These are phyloP conservation scores for Furcifer pardalis DNA, from an alignment of 2,797 vertebrate species.

Conservation along the genomic window DNA sequence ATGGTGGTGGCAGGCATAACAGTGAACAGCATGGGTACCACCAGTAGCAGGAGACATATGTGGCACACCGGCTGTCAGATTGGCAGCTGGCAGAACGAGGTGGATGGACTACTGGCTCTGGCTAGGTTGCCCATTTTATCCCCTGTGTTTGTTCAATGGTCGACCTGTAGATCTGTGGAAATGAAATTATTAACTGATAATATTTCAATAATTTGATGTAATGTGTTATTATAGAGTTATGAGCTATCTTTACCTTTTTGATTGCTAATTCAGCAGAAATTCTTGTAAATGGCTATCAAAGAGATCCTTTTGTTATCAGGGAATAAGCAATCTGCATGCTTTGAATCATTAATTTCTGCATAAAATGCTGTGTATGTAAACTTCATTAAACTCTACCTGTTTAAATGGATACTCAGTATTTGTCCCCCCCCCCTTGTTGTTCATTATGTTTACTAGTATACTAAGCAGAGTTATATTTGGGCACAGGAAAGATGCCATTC, in stretches of 20 bases:
- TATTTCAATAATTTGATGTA: constrained; percentile 30
- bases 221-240: constrained; percentile 25
- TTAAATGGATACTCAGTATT: neutral
- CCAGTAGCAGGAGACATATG: too few relatives aligned
- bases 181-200: constrained; percentile 33
- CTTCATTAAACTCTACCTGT: constrained; percentile 60
- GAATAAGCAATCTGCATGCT: constrained; percentile 21
- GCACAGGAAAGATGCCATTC: too few relatives aligned
- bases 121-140: too few relatives aligned
- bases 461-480: too few relatives aligned
- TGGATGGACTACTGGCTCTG: too few relatives aligned
- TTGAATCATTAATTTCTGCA: constrained; percentile 33
- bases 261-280: constrained; percentile 46
- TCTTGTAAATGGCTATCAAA: constrained; percentile 45
- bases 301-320: constrained; percentile 24
- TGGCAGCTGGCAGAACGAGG: too few relatives aligned
- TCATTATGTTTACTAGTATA: neutral
- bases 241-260: constrained; percentile 35
- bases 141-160: too few relatives aligned
- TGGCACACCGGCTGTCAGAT: too few relatives aligned
- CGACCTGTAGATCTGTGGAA: constrained; percentile 29
- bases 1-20: too few relatives aligned
- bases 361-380: constrained; percentile 55
- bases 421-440: neutral
- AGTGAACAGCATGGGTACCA: too few relatives aligned